Percentiles rank a stretch among this genome's conserved stretches.
Conservation (phyloP, 2,888 invertebrate genomes). For the Apodemia mormo region DNA sequence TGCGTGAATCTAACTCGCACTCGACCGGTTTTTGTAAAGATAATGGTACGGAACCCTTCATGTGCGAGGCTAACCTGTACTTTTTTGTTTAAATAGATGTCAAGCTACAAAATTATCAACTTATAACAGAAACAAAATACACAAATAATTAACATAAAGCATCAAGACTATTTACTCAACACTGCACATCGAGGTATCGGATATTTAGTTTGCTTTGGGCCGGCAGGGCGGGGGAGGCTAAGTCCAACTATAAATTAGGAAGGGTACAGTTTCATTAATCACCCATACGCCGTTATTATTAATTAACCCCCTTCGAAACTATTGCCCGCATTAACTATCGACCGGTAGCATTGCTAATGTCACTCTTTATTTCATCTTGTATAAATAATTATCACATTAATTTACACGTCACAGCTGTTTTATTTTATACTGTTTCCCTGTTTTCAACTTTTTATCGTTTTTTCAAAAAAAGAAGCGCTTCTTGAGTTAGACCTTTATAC, state of each 20-base stretch:
- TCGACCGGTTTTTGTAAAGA: no score
- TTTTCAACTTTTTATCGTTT: no score
- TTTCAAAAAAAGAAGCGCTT: no score
- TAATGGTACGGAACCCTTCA: no score
- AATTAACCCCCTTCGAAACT: slow-evolving; percentile 79
- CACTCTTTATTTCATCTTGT: slow-evolving; percentile 51
- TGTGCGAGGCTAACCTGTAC: no score
- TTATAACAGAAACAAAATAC: slow-evolving; percentile 34
- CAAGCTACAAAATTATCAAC: no score
- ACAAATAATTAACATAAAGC: slow-evolving; percentile 39
- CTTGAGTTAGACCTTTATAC: no score
- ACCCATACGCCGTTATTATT: slow-evolving; percentile 82
- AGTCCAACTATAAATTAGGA: slow-evolving; percentile 83
- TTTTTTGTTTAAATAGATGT: no score
- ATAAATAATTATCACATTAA: slow-evolving; percentile 21
- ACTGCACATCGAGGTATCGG: slow-evolving; percentile 77
- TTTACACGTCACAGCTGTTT: not conserved
- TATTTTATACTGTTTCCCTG: not conserved
- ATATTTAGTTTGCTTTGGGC: slow-evolving; percentile 82
- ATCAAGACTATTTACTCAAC: slow-evolving; percentile 49
- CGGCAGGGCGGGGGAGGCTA: slow-evolving; percentile 67
- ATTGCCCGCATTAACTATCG: slow-evolving; percentile 76
- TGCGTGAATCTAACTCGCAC: no score
- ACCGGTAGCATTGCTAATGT: slow-evolving; percentile 58
- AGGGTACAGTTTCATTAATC: slow-evolving; percentile 82